Conservation (phyloP, 2,888 invertebrate species). For the Tetropium fuscum region DNA sequence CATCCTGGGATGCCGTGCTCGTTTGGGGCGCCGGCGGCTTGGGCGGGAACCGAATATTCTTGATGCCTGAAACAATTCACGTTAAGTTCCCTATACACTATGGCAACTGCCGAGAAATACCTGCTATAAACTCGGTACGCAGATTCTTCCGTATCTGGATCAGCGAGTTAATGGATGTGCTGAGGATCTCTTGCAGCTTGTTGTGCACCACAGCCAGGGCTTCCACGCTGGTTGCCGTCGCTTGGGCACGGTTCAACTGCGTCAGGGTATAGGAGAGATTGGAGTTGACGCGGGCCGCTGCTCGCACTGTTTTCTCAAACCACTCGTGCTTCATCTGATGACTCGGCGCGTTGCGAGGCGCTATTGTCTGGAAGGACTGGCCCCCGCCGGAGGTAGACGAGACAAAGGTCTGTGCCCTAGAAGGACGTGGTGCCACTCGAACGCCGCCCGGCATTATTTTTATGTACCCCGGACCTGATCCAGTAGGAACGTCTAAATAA, state of each 20-base stretch:
- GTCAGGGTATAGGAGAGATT: slow-evolving; percentile 69
- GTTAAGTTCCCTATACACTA: no score
- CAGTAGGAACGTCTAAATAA: no score
- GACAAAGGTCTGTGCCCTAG: not conserved
- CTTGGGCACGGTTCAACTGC: slow-evolving; percentile 68
- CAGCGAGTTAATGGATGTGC: slow-evolving; percentile 69
- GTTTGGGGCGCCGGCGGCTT: slow-evolving; percentile 63
- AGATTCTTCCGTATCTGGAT: slow-evolving; percentile 70
- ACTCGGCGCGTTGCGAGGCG: not conserved
- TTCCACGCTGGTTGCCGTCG: slow-evolving; percentile 66
- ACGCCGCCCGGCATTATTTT: slow-evolving; percentile 38
- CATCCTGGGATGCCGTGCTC: slow-evolving; percentile 53
- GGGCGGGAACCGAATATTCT: slow-evolving; percentile 62
- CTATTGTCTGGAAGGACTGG: slow-evolving; percentile 4
- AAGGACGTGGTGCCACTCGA: slow-evolving; percentile 6
- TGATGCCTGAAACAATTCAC: slow-evolving; percentile 53
- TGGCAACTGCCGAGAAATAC: slow-evolving; percentile 44
- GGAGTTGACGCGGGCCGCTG: slow-evolving; percentile 70
- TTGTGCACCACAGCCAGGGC: slow-evolving; percentile 70
- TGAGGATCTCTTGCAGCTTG: slow-evolving; percentile 69
- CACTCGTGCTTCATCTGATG: slow-evolving; percentile 65
- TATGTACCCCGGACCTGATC: slow-evolving; percentile 37
- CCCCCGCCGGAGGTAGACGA: not conserved
- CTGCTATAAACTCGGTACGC: slow-evolving; percentile 69
- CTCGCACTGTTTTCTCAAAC: slow-evolving; percentile 71